phyloP scores from a whole-genome alignment of 1,140 invertebrate species.

The Chrysomallon squamiferum region DNA sequence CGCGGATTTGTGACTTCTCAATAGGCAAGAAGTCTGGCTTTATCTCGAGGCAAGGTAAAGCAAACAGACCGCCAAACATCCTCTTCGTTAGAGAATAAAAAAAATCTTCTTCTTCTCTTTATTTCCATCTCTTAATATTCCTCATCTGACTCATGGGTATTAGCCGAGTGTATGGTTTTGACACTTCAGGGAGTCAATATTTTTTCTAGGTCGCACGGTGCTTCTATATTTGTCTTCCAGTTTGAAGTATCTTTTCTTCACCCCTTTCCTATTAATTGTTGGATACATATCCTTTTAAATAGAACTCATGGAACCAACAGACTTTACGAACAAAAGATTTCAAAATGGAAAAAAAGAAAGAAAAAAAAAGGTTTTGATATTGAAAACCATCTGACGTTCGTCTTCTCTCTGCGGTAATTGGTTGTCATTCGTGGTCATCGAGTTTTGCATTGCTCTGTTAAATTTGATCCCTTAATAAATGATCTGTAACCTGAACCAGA shows the following conservation, averaged over 20 bases:
- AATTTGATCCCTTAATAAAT: too few species aligned
- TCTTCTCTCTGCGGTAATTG: too few species aligned
- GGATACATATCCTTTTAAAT: background rate
- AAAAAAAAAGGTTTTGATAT: too few species aligned
- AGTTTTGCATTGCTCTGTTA: too few species aligned
- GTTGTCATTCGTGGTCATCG: too few species aligned
- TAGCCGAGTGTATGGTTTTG: background rate
- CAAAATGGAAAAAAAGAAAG: too few species aligned
- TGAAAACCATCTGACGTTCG: too few species aligned
- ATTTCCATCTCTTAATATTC: background rate
- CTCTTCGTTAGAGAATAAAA: background rate
- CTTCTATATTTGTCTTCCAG: background rate
- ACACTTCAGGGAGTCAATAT: conserved; percentile 6
- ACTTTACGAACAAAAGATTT: too few species aligned
- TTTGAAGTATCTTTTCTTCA: background rate
- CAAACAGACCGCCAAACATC: background rate
- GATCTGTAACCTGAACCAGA: too few species aligned
- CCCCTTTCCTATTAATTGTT: conserved; percentile 1
- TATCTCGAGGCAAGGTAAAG: background rate
- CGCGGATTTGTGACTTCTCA: conserved; percentile 7
- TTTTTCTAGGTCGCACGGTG: conserved; percentile 6
- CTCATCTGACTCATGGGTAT: background rate
- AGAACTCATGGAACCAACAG: background rate
- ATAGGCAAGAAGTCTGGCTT: conserved; percentile 4
- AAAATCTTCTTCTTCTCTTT: too few species aligned